Base-by-base conservation (phyloP, 2,888 invertebrate species). In the Mimachlamys varia region DNA sequence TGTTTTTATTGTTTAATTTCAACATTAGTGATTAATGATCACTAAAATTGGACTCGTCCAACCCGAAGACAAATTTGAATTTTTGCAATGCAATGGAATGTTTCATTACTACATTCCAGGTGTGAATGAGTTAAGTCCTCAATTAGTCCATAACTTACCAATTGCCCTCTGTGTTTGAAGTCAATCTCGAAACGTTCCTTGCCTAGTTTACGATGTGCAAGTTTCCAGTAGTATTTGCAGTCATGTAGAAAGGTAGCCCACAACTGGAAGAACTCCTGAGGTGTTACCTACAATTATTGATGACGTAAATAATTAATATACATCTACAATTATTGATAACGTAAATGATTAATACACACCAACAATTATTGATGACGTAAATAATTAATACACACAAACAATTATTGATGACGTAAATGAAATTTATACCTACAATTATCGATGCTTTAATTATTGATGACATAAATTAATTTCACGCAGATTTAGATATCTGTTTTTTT, bases 211-310 rank as follows among this genome's bases (percentile, higher is more conserved):
- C 95, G 90, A 90, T 96, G 96, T 22, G 96, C 96, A 17, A 95
- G 93, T 90, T 96, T 95, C 96, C 96, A 96, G 92, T 94, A 95
- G 88, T 95, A 95, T 89, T 95, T 95, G 91, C 95, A 96, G 90
- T 96, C 96, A 87, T 96, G 96, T 0, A 95, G 94, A 90, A 96
- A 96, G n/a, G 94, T 93, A 15, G 95, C 95, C 95, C 96, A 96
- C 19, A 95, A 93, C 76, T 94, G 92, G 92, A 95, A 95, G 88
- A 96, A 95, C 62, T 94, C 93, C 89, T 95, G 94, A 15, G 95
- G 94, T n/a, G 94, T 92, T n/a, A 92, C 92, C 94, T 93, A 55
- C 17, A 93, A 92, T 49, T 87, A 44, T 55, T 15, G 13, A 50
- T 58, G 22, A 88, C n/a, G n/a, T 88, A 44, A 17, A 12, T 10